Conservation (phyloP, 2,797 vertebrate species). For the Oophaga sylvatica region DNA sequence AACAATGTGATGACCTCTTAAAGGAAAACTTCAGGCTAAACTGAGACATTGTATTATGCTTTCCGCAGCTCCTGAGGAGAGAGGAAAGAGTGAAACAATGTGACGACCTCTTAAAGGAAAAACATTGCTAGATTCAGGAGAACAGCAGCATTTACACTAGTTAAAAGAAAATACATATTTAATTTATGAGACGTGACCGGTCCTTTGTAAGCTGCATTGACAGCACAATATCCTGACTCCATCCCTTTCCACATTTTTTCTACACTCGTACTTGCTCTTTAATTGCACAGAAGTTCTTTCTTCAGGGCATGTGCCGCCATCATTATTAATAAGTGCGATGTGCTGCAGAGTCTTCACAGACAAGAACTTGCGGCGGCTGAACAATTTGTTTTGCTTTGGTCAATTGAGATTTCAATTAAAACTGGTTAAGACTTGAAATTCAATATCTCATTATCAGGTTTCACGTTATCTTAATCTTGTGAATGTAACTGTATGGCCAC, state of each 20-base stretch:
- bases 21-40: no score
- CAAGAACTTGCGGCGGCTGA: background rate
- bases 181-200: no score
- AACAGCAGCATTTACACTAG: no score
- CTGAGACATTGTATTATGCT: no score
- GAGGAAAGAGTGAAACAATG: no score
- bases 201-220: background rate
- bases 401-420: conserved; percentile 45
- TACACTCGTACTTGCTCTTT: background rate
- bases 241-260: background rate
- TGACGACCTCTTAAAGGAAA: no score
- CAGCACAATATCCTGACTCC: background rate
- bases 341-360: background rate
- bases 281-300: background rate
- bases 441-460: conserved; percentile 49
- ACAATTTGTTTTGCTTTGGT: conserved; percentile 31
- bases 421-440: conserved; percentile 43
- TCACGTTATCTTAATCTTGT: conserved; percentile 39
- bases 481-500: conserved; percentile 5
- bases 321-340: background rate
- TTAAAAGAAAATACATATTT: no score
- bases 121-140: no score
- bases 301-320: background rate
- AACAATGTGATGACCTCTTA: no score
- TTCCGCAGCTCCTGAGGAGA: no score